Evolutionary conservation across 1,140 invertebrate species (phyloP), one percentile per base, ranked within the genome.

Genomic region (Xylocopa sonorina): DNA sequence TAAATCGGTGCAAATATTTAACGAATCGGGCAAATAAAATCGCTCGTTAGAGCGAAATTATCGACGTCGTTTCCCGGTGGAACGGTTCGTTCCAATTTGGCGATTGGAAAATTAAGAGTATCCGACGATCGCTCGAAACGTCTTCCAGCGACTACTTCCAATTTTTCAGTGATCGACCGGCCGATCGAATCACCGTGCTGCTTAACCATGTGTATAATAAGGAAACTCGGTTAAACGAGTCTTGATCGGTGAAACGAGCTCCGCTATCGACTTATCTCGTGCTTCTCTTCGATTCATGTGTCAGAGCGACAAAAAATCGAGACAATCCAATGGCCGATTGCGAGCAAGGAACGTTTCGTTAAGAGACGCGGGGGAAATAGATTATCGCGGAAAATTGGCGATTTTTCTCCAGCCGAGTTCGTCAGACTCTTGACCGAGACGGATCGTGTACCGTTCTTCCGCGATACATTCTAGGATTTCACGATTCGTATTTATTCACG

Each of bases 1-100:
- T 46, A 69, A 58, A 57, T 34, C 53, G 1, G 43, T 18, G 64
- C 43, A 77, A 69, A 77, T 77, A 77, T 77, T 77, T 69, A 41
- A 58, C 51, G 27, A 27, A n/a, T 51, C 75, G 55, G 1, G 55
- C 24, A 55, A 77, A 77, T 50, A 27, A 58, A 75, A 50, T n/a
- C 32, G 38, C 43, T 69, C 53, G 53, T 77, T 77, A 46, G 27
- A 24, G 16, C n/a, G 14, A 27, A 76, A 43, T 76, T 68, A 34
- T 57, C 68, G 51, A 41, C 12, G 10, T 51, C 29, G 32, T 43
- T 43, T 3, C 7, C 3, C 10, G n/a, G 34, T n/a, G n/a, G 21
- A 38, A 29, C 10, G 41, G 16, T 7, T 46, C 24, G 62, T 16
- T 63, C 16, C 38, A n/a, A 43, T 43, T 27, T 18, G 12, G 14